phyloP scores from a whole-genome alignment of 1,140 invertebrate genomes.

The Aphaenogaster ashmeadi region DNA sequence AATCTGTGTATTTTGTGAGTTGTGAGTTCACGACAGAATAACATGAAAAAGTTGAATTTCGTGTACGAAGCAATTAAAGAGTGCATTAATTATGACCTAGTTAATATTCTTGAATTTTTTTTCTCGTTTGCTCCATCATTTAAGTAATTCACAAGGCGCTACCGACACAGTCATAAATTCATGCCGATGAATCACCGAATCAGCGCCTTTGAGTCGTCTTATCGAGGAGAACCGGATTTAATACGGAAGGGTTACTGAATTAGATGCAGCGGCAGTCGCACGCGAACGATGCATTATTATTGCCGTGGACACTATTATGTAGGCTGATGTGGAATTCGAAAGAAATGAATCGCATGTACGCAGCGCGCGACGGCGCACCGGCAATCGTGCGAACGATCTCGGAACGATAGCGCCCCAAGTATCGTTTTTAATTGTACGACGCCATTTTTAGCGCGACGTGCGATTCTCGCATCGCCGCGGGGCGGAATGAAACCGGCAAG shows the following conservation, averaged over 20 bases:
- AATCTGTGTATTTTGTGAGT: not conserved
- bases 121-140: not conserved
- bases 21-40: not conserved
- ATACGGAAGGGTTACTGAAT: constrained; percentile 32
- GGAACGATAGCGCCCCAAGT: constrained; percentile 51
- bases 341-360: constrained; percentile 58
- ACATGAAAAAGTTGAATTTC: not conserved
- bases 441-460: constrained; percentile 54
- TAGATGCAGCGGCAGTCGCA: constrained; percentile 35
- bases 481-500: constrained; percentile 46
- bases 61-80: not conserved
- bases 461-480: constrained; percentile 55
- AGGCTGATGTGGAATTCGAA: constrained; percentile 50
- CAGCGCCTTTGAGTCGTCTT: constrained; percentile 19
- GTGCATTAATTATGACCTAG: constrained; percentile 26
- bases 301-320: constrained; percentile 51
- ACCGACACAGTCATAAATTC: constrained; percentile 32
- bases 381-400: constrained; percentile 56
- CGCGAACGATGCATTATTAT: constrained; percentile 58
- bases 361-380: constrained; percentile 17
- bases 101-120: constrained; percentile 13
- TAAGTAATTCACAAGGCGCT: not conserved
- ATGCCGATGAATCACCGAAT: constrained; percentile 39
- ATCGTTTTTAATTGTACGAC: constrained; percentile 62
- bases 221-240: constrained; percentile 39